Evolutionary conservation across 2,113 vertebrate genomes (phyloP), one percentile per base, ranked within the genome.

Genomic region (Nothocercus nigrocapillus): DNA sequence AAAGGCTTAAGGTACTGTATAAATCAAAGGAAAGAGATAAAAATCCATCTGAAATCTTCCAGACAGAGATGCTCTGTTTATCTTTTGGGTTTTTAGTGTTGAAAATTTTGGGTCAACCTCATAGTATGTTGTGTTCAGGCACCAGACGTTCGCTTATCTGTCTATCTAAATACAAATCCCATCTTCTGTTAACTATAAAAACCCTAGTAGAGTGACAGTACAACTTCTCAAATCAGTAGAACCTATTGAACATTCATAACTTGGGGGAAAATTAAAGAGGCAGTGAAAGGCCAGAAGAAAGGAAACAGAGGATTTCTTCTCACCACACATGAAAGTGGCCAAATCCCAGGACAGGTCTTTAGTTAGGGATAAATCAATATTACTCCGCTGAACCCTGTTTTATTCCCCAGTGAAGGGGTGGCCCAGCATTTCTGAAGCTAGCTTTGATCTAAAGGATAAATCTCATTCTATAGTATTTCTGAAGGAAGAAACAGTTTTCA

Each of bases 131-230:
- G 66, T 86, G 83, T 87, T 90, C 90, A 92, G 90, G 47, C 69
- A 94, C 58, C 83, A 95, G 59, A 66, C 74, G 94, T 95, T 62
- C 79, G 87, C 91, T 87, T 95, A 91, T 93, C 91, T 96, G 91
- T 97, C 94, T 91, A 2, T 94, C 90, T 96, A 78, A 88, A 96
- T 91, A 96, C 88, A 96, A 94, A 96, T 90, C 86, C 62, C 88
- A 59, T 74, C 70, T 96, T 95, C 93, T 88, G 81, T 95, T 92
- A 93, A 95, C 95, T 82, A 94, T 95, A 96, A 96, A 97, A 82
- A 74, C 88, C 76, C 85, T 83, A 47, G 66, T 83, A 82, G 83
- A 93, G 66, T 90, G 83, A 95, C 88, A 88, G 82, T 96, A 89
- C 88, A 73, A 93, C 88, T 94, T 94, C 88, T 93, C 90, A 94